phyloP scores from a whole-genome alignment of 2,113 vertebrate genomes.

The Thermophis baileyi region DNA sequence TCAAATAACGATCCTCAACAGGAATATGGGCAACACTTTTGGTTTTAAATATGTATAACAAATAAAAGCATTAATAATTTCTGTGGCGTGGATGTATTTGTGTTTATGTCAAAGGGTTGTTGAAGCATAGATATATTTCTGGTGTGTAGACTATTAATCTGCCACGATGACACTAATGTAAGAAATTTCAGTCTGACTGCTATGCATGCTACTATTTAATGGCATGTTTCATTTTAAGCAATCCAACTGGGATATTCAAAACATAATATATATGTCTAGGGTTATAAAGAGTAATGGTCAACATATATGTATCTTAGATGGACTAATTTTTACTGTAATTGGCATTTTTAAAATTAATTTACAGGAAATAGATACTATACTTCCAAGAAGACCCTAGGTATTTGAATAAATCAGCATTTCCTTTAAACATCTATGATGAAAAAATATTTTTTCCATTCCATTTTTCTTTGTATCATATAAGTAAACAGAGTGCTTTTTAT shows the following conservation, averaged over 20 bases:
- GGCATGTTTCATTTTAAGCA: conserved; percentile 60
- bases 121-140: conserved; percentile 55
- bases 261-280: conserved; percentile 14
- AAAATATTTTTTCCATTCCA: neutral
- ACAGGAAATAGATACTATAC: neutral
- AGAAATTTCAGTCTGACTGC: conserved; percentile 49
- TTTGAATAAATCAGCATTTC: neutral
- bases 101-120: conserved; percentile 59
- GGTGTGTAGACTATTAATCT: conserved; percentile 56
- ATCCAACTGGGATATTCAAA: conserved; percentile 50
- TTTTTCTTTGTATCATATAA: neutral
- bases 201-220: conserved; percentile 66
- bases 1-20: neutral
- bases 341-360: neutral
- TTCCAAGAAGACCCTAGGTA: neutral
- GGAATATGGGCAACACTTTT: neutral
- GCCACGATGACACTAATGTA: conserved; percentile 58
- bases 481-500: neutral
- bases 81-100: conserved; percentile 52
- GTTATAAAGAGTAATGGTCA: neutral
- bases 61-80: conserved; percentile 44
- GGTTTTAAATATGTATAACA: conserved; percentile 37
- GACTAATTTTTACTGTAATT: neutral
- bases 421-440: neutral
- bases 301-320: neutral